Conservation (phyloP, 1,140 invertebrate species). For the Pygmarrhopalites habei region DNA sequence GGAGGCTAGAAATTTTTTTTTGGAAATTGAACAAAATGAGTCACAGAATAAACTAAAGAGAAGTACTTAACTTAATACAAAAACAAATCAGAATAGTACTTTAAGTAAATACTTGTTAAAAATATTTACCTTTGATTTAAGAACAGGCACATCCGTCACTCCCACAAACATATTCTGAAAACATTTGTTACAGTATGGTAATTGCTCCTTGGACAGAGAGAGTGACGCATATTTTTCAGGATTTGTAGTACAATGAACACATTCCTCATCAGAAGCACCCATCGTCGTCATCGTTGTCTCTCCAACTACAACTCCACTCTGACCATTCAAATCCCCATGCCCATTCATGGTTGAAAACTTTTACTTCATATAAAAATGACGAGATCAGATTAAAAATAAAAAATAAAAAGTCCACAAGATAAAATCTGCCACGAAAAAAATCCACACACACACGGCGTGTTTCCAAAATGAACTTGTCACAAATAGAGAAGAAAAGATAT, state of each 20-base stretch:
- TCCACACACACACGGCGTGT: no score
- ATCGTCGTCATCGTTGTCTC: neutral
- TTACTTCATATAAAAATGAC: no score
- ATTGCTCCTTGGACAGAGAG: neutral
- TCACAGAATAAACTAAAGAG: neutral
- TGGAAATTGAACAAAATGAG: neutral
- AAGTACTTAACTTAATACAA: neutral
- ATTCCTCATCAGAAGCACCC: neutral
- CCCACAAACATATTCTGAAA: conserved; percentile 13
- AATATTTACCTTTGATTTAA: conserved; percentile 11
- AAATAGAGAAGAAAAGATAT: no score
- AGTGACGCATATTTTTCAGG: neutral
- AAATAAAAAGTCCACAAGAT: no score
- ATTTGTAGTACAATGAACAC: conserved; percentile 8
- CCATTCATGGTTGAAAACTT: no score
- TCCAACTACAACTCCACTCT: neutral
- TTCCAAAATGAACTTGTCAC: no score
- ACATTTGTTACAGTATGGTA: conserved; percentile 15
- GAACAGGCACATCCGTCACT: neutral
- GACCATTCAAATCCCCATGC: neutral
- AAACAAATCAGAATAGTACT: neutral
- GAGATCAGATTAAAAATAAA: no score
- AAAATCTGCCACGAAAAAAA: no score
- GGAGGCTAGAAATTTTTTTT: neutral
- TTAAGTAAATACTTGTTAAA: neutral